A percentile compares a stretch with the other conserved stretches of the same genome.
phyloP scores from a whole-genome alignment of 2,797 vertebrate genomes.

The Cryptoblepharus egeriae region DNA sequence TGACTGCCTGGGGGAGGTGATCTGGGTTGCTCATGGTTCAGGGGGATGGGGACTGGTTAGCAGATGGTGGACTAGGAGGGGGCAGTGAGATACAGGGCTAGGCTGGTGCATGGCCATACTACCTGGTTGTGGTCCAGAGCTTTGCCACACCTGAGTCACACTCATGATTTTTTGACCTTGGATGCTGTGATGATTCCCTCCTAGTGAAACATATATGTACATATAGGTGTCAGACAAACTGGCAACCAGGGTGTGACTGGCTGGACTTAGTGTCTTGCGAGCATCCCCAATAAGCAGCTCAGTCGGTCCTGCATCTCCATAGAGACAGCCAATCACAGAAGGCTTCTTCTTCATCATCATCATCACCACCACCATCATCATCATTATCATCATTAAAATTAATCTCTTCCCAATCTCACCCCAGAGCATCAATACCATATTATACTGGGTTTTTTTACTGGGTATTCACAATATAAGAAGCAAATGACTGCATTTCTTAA shows the following conservation, averaged over 20 bases:
- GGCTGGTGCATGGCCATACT: too few relatives aligned
- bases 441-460: too few relatives aligned
- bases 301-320: slow-evolving; percentile 1
- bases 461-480: too few relatives aligned
- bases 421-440: too few relatives aligned
- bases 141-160: not conserved
- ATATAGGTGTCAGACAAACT: not conserved
- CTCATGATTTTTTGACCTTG: too few relatives aligned
- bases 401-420: not conserved
- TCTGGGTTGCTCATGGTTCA: too few relatives aligned
- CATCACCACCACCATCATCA: not conserved
- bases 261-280: not conserved
- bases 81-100: too few relatives aligned
- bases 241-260: not conserved
- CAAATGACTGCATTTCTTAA: too few relatives aligned
- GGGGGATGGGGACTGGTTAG: too few relatives aligned
- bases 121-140: too few relatives aligned
- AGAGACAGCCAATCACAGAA: slow-evolving; percentile 15
- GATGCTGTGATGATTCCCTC: not conserved
- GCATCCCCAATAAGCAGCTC: not conserved
- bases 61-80: too few relatives aligned
- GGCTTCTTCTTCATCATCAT: not conserved
- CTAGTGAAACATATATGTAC: not conserved
- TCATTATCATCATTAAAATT: not conserved
- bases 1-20: too few relatives aligned